Evolutionary conservation across 2,113 vertebrate genomes (phyloP).

Genomic region (Silurus glanis): DNA sequence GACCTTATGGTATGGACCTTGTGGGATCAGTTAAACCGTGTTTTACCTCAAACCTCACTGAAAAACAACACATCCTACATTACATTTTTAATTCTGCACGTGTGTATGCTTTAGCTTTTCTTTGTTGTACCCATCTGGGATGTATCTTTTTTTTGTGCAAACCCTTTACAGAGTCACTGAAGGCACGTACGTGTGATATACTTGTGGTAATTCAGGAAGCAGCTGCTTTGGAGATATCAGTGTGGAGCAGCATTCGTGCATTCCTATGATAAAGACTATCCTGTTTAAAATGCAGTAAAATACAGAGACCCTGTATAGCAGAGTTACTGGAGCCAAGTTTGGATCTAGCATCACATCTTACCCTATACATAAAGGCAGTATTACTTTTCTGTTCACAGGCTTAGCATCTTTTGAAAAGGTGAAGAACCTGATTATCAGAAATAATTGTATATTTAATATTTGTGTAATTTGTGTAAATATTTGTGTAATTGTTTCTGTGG

Average conservation of each 20-base stretch:
- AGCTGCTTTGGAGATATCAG: conserved; percentile 14
- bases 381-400: neutral
- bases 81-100: neutral
- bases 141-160: neutral
- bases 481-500: neutral
- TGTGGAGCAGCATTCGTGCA: neutral
- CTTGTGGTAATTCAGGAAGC: neutral
- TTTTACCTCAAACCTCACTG: neutral
- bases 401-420: neutral
- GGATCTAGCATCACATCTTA: neutral
- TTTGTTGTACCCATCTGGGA: neutral
- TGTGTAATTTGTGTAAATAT: too few species aligned
- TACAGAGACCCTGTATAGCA: neutral
- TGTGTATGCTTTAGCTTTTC: conserved; percentile 6
- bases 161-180: neutral
- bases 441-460: too few species aligned
- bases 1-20: neutral
- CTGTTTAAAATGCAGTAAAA: neutral
- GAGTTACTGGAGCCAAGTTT: neutral
- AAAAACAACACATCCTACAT: neutral
- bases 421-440: neutral
- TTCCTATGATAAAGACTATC: neutral
- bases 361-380: neutral
- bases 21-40: neutral
- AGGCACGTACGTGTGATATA: neutral